These are phyloP conservation scores for Tautogolabrus adspersus DNA, from an alignment of 2,113 vertebrate species.

Conservation along the genomic window DNA sequence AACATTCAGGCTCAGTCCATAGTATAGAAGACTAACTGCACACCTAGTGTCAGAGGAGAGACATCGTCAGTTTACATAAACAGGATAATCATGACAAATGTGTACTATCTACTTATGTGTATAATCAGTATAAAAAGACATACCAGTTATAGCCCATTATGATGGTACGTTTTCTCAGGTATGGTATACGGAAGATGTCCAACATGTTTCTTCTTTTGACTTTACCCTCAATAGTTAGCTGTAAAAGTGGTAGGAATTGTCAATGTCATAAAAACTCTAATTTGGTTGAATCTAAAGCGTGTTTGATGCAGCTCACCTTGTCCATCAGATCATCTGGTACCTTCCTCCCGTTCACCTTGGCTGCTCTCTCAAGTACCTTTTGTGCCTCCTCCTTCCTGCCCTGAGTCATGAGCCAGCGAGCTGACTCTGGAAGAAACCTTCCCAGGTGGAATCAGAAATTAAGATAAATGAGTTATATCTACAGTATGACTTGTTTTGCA, in stretches of 20 bases:
- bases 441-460: too few species aligned
- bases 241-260: not conserved
- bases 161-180: constrained; percentile 82
- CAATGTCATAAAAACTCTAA: not conserved
- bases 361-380: constrained; percentile 83
- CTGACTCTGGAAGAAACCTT: constrained; percentile 90
- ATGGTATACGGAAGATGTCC: constrained; percentile 83
- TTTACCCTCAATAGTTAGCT: constrained; percentile 78
- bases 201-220: constrained; percentile 72
- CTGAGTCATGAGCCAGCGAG: constrained; percentile 88
- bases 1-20: constrained; percentile 88
- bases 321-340: constrained; percentile 79
- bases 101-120: too few species aligned
- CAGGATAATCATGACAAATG: too few species aligned
- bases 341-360: constrained; percentile 79
- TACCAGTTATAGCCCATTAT: constrained; percentile 86
- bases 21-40: constrained; percentile 89
- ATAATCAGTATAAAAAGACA: not conserved
- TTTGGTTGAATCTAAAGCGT: not conserved
- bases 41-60: constrained; percentile 82
- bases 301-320: constrained; percentile 75
- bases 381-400: constrained; percentile 85
- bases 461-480: too few species aligned
- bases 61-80: not conserved
- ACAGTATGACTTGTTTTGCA: too few species aligned